Base-by-base conservation (phyloP, 2,797 vertebrate genomes). In the Phaenicophaeus curvirostris region DNA sequence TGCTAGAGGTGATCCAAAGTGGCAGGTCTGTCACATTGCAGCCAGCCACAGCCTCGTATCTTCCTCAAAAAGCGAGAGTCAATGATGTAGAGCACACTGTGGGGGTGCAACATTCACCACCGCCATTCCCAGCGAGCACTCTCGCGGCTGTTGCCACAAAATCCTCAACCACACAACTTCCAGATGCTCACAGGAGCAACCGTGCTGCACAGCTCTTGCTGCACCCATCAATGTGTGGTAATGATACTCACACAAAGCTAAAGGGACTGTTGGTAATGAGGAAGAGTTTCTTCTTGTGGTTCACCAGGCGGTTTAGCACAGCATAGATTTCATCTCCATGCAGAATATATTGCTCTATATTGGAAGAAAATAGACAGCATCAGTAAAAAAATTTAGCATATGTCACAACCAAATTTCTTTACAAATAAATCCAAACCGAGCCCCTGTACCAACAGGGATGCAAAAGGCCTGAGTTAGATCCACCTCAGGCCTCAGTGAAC, bases 211-310 rank as follows among this genome's bases (percentile, higher is more conserved):
- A 72, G 77, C 33, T 85, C 75, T 37, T 41, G 39, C 35, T 73
- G 89, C 31, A 41, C 37, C 25, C 53, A 28, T 2, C 24, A 1
- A 31, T 33, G 71, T 37, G n/a, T 35, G 41, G 7, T 28, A 48
- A 51, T 2, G 6, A 77, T 89, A 97, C 98, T 98, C 93, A 98
- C 98, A 98, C 98, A 57, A 98, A 98, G 78, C 97, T 98, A 53
- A 98, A 98, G 51, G 98, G 98, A 39, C 98, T 98, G 86, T 98
- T 98, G 78, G 98, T 98, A 80, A 98, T 98, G 84, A 98, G 98
- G 94, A 98, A 98, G 28, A 98, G 97, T 68, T 98, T 98, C 82
- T 98, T 98, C 86, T 98, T 97, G 31, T 98, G 97, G 76, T 97
- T 97, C 76, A 98, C 97, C 89, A 98, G 94, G 51, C 97, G 97